A percentile compares a stretch with the other conserved stretches of the same genome.
Evolutionary conservation across 2,888 invertebrate genomes (phyloP).

Genomic region (Agrotis exclamationis): DNA sequence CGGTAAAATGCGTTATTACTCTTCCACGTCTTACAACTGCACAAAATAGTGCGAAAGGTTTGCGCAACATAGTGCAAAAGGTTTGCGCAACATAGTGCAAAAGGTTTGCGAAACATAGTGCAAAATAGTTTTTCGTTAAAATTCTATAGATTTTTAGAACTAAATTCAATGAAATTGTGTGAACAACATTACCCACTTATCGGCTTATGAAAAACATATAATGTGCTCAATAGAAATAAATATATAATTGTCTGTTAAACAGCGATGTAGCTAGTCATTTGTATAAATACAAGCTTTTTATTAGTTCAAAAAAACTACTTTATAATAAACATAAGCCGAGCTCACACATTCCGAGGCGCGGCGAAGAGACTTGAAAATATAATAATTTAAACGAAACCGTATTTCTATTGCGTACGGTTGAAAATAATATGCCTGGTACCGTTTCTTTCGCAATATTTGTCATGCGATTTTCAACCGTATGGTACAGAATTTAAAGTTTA

Average conservation of each 20-base stretch:
- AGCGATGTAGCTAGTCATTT: slow-evolving; percentile 66
- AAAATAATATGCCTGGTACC: neutral
- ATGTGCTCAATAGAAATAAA: slow-evolving; percentile 78
- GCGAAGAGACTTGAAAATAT: neutral
- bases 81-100: too few relatives aligned
- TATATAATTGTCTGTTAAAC: slow-evolving; percentile 70
- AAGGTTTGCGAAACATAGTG: too few relatives aligned
- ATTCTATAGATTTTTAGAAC: neutral
- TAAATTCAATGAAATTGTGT: slow-evolving; percentile 46
- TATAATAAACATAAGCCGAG: slow-evolving; percentile 36
- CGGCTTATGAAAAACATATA: slow-evolving; percentile 75
- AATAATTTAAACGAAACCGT: neutral
- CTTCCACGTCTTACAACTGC: too few relatives aligned
- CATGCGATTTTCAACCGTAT: neutral
- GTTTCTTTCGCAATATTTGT: neutral
- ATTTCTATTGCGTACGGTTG: neutral
- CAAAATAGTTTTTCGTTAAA: neutral
- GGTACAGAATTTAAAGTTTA: neutral
- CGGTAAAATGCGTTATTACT: too few relatives aligned
- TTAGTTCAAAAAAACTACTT: slow-evolving; percentile 58
- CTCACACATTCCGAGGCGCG: too few relatives aligned
- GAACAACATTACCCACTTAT: slow-evolving; percentile 61
- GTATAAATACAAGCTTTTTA: slow-evolving; percentile 64
- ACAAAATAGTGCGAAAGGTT: too few relatives aligned
- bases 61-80: too few relatives aligned